phyloP scores from a whole-genome alignment of 2,888 invertebrate genomes.

The Heterodera filipjevi region DNA sequence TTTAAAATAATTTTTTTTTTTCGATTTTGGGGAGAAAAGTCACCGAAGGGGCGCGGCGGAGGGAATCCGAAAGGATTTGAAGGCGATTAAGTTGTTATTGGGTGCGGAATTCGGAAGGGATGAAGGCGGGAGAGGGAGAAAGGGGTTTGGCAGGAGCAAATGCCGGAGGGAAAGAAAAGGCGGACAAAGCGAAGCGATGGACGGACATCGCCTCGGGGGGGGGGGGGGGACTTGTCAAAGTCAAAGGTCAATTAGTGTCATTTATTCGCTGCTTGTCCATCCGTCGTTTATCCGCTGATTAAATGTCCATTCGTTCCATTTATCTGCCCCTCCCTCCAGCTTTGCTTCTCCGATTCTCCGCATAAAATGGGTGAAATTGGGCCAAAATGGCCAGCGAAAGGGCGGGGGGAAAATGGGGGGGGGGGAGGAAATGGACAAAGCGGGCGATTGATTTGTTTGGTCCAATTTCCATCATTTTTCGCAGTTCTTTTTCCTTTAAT shows the following conservation, averaged over 20 bases:
- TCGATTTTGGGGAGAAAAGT: no score
- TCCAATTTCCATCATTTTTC: neutral
- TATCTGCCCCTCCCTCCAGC: neutral
- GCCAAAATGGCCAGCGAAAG: neutral
- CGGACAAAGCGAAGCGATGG: no score
- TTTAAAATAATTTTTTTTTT: no score
- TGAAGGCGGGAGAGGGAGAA: no score
- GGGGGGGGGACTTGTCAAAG: neutral
- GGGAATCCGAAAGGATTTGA: no score
- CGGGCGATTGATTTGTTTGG: no score
- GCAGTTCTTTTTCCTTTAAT: neutral
- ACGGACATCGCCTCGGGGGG: neutral
- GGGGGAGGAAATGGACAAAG: neutral
- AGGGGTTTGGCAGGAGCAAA: neutral
- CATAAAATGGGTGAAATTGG: constrained; percentile 1
- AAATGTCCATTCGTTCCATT: neutral
- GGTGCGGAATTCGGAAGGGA: no score
- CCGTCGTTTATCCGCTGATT: neutral
- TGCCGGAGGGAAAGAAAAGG: neutral
- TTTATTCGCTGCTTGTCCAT: neutral
- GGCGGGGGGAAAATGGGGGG: neutral
- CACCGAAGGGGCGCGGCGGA: no score
- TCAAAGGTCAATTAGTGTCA: neutral
- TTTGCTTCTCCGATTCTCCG: neutral
- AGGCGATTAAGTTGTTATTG: no score